phyloP scores from a whole-genome alignment of 2,113 vertebrate species.

The Neodontobutis hainanensis region DNA sequence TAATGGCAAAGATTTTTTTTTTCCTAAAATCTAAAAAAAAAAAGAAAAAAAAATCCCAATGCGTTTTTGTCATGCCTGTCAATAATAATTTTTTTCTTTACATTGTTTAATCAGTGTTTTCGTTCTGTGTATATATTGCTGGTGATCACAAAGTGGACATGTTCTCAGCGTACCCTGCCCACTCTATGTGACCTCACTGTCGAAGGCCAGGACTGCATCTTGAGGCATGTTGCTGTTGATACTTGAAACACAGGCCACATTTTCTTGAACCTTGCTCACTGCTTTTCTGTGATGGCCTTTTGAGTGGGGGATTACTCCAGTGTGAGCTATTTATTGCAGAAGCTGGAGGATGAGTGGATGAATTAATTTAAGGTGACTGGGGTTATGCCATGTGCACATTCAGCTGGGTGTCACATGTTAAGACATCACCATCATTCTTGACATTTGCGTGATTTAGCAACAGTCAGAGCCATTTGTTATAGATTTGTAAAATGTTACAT shows the following conservation, averaged over 20 bases:
- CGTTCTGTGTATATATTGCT: no score
- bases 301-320: constrained; percentile 25
- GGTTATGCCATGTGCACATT: constrained; percentile 41
- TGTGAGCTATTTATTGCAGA: constrained; percentile 27
- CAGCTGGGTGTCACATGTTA: constrained; percentile 12
- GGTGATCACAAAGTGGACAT: background rate
- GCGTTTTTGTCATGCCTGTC: no score
- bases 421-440: constrained; percentile 9
- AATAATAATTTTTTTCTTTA: no score
- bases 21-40: no score
- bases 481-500: no score
- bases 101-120: no score
- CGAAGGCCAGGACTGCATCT: constrained; percentile 31
- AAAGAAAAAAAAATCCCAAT: no score
- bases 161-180: constrained; percentile 11
- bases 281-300: constrained; percentile 13
- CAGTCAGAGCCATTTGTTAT: no score
- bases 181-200: constrained; percentile 17
- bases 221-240: constrained; percentile 18
- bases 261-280: constrained; percentile 5
- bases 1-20: no score
- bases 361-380: constrained; percentile 36
- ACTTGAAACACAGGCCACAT: constrained; percentile 33
- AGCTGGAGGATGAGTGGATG: constrained; percentile 31
- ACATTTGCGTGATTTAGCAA: background rate